phyloP scores from a whole-genome alignment of 92 coral and sea anemone genomes.

The Isaurus tuberculatus region DNA sequence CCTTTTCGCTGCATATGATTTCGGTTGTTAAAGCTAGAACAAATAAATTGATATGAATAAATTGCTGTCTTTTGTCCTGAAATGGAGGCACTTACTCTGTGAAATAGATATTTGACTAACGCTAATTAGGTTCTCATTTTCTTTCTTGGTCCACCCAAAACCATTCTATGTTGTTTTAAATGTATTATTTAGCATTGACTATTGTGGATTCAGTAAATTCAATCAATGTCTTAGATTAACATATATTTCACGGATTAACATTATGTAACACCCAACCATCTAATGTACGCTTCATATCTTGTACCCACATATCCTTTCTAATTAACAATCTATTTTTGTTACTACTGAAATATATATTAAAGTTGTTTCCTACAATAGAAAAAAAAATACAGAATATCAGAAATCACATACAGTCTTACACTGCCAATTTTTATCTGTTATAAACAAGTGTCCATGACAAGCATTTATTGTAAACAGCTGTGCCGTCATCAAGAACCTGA shows the following conservation, averaged over 20 bases:
- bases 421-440: too few species aligned
- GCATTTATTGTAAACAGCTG: too few species aligned
- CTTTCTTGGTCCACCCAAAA: constrained; percentile 35
- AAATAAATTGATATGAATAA: constrained; percentile 25
- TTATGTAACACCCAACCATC: too few species aligned
- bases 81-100: constrained; percentile 17
- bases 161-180: constrained; percentile 36
- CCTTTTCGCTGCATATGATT: constrained; percentile 38
- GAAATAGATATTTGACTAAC: constrained; percentile 27
- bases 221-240: constrained; percentile 24
- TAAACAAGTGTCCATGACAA: too few species aligned
- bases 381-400: background rate
- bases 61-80: constrained; percentile 23
- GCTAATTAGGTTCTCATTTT: constrained; percentile 25
- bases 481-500: too few species aligned
- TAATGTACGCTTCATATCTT: constrained; percentile 16
- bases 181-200: constrained; percentile 26
- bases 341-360: background rate
- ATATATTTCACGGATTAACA: constrained; percentile 30
- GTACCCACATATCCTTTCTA: background rate
- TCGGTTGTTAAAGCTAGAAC: constrained; percentile 20
- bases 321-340: background rate
- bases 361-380: background rate
- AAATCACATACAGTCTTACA: background rate
- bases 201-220: constrained; percentile 41